phyloP scores from a whole-genome alignment of 1,140 invertebrate species.

The Saccostrea glomerata region DNA sequence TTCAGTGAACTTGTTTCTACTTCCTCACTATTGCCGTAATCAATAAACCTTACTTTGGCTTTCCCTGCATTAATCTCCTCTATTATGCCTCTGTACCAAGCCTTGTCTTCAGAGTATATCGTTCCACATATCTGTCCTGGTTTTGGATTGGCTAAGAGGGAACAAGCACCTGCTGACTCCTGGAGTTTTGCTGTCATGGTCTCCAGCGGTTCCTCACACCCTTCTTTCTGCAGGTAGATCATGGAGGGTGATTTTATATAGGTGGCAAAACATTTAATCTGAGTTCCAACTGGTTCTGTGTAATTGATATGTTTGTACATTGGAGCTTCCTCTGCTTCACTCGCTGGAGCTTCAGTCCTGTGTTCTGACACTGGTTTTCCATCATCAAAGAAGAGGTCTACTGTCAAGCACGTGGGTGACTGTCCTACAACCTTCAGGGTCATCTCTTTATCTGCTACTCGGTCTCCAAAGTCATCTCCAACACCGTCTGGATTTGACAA shows the following conservation, averaged over 20 bases:
- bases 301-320: slow-evolving; percentile 35
- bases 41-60: slow-evolving; percentile 83
- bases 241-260: slow-evolving; percentile 72
- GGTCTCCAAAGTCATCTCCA: slow-evolving; percentile 53
- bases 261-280: slow-evolving; percentile 61
- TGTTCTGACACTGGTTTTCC: slow-evolving; percentile 15
- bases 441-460: slow-evolving; percentile 64
- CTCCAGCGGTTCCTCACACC: slow-evolving; percentile 72
- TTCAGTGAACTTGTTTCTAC: slow-evolving; percentile 53
- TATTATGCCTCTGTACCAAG: slow-evolving; percentile 90
- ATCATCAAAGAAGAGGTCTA: slow-evolving; percentile 42
- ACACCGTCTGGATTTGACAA: slow-evolving; percentile 39
- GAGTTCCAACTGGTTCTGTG: slow-evolving; percentile 47
- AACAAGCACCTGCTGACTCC: slow-evolving; percentile 46
- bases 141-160: neutral
- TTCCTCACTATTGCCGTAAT: slow-evolving; percentile 80
- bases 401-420: neutral
- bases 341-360: neutral
- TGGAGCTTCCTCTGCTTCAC: neutral
- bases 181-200: slow-evolving; percentile 70
- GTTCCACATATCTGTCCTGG: slow-evolving; percentile 85
- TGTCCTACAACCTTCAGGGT: slow-evolving; percentile 49
- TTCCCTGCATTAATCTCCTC: slow-evolving; percentile 83
- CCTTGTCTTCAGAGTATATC: slow-evolving; percentile 85
- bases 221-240: slow-evolving; percentile 80